Percentiles rank a stretch among this genome's conserved stretches.
phyloP scores from a whole-genome alignment of 2,888 invertebrate genomes.

The Drosophila kokeensis region DNA sequence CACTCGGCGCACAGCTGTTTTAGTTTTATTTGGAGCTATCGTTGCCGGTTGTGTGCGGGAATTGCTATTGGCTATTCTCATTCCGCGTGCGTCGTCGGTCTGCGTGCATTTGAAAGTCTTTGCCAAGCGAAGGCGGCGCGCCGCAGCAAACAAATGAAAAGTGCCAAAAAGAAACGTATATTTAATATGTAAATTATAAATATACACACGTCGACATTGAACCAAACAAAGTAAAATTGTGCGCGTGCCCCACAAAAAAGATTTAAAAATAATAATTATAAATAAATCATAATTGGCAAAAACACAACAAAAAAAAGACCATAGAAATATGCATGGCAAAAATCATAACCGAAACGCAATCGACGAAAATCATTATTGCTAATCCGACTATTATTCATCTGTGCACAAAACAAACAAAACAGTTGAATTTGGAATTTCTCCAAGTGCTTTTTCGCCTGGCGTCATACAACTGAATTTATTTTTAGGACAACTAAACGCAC shows the following conservation, averaged over 20 bases:
- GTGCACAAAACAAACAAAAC: constrained; percentile 41
- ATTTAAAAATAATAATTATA: constrained; percentile 3
- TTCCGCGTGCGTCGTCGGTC: constrained; percentile 60
- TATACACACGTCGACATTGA: constrained; percentile 55
- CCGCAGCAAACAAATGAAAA: constrained; percentile 42
- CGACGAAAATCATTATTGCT: constrained; percentile 46
- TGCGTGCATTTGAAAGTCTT: constrained; percentile 47
- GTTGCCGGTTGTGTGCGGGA: constrained; percentile 25
- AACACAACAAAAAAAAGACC: constrained; percentile 3
- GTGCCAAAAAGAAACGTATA: constrained; percentile 52
- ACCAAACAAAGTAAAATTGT: constrained; percentile 34
- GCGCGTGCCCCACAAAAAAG: constrained; percentile 48
- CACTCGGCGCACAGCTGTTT: constrained; percentile 46
- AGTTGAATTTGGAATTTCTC: constrained; percentile 68
- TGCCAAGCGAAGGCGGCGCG: constrained; percentile 43
- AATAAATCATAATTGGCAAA: constrained; percentile 37
- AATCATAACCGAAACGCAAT: constrained; percentile 44
- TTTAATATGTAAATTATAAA: constrained; percentile 51
- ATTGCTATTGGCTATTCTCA: constrained; percentile 32
- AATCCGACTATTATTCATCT: constrained; percentile 30
- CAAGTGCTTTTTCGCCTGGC: constrained; percentile 68
- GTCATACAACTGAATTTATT: constrained; percentile 76
- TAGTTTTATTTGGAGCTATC: constrained; percentile 25
- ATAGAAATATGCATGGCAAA: constrained; percentile 33
- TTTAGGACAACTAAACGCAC: constrained; percentile 71